Base-by-base conservation (phyloP, 92 coral and sea anemone species). In the Muricea muricata region DNA sequence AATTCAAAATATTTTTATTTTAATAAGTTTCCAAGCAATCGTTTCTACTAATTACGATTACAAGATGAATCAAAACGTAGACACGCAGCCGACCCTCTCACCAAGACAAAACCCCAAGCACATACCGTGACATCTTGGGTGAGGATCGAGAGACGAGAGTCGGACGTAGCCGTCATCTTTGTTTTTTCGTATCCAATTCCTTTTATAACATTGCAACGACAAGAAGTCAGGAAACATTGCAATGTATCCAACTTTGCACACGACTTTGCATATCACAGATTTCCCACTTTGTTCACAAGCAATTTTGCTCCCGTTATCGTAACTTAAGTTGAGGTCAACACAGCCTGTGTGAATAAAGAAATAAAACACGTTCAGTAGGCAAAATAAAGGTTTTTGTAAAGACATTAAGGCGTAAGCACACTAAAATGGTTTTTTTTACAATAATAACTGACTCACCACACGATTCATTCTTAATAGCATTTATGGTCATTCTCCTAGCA, bases 41-140 rank as follows among this genome's bases (percentile, higher is more conserved):
- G n/a, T n/a, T n/a, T n/a, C n/a, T n/a, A n/a, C n/a, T n/a, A n/a
- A n/a, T n/a, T n/a, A n/a, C n/a, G n/a, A n/a, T n/a, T n/a, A n/a
- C n/a, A n/a, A n/a, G n/a, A n/a, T n/a, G n/a, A n/a, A n/a, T n/a
- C n/a, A n/a, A n/a, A n/a, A n/a, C n/a, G n/a, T n/a, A n/a, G n/a
- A n/a, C n/a, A n/a, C n/a, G n/a, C n/a, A n/a, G n/a, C n/a, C n/a
- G n/a, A n/a, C n/a, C n/a, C n/a, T n/a, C n/a, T n/a, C n/a, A n/a
- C n/a, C n/a, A n/a, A n/a, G n/a, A n/a, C n/a, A 18, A 37, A 4
- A 4, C 42, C 9, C 15, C 56, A 3, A 3, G 56, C 7, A 73
- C 79, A 41, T 73, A 73, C 79, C 21, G 23, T 73, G 26, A n/a
- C 79, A 73, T 45, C 21, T 41, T 26, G 79, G 79, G 18, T 25